Conservation (phyloP, 2,797 vertebrate species). For the Catamblyrhynchus diadema region DNA sequence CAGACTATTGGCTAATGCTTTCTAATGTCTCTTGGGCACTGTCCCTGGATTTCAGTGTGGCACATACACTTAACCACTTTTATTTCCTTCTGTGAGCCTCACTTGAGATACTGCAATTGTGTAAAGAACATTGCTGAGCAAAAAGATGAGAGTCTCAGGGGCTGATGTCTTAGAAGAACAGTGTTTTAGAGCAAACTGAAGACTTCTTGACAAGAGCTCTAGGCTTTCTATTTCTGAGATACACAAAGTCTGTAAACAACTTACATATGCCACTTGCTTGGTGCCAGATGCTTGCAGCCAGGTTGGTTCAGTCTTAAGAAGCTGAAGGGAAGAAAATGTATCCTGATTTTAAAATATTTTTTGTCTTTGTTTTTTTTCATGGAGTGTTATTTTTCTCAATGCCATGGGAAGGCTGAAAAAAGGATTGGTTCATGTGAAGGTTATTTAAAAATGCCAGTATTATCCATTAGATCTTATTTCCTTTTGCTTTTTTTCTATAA, state of each 20-base stretch:
- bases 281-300: constrained; percentile 62
- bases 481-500: not conserved
- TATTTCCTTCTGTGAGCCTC: not conserved
- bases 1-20: not conserved
- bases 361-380: not conserved
- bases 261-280: constrained; percentile 53
- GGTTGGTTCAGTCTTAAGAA: constrained; percentile 33
- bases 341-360: not conserved
- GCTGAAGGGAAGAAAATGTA: not conserved
- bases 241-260: constrained; percentile 28
- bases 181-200: not conserved
- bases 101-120: not conserved
- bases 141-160: not conserved
- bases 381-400: not conserved
- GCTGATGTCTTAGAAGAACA: not conserved
- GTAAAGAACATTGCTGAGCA: not conserved
- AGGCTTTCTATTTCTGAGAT: constrained; percentile 34
- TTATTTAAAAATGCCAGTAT: not conserved
- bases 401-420: not conserved
- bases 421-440: not conserved
- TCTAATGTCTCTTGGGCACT: not conserved
- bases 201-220: constrained; percentile 44
- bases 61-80: not conserved
- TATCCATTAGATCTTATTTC: not conserved
- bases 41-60: not conserved